Evolutionary conservation across 2,888 invertebrate species (phyloP).

Genomic region (Drosophila setosimentum): DNA sequence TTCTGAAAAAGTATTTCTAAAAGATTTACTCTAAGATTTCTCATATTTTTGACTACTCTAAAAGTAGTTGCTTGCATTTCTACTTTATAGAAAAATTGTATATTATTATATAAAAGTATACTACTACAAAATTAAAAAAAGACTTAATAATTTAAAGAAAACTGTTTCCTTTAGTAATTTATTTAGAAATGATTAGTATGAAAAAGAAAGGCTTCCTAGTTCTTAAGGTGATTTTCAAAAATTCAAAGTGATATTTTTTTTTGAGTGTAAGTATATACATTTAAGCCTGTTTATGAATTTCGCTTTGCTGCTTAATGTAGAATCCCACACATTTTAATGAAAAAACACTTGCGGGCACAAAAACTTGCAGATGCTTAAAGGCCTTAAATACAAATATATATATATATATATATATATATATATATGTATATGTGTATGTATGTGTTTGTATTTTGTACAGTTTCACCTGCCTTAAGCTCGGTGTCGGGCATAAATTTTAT

Average conservation of each 20-base stretch:
- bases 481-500: constrained; percentile 33
- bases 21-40: background rate
- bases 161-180: background rate
- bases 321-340: constrained; percentile 49
- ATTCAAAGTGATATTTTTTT: background rate
- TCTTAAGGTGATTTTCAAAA: background rate
- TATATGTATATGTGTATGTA: background rate
- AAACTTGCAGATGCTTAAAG: constrained; percentile 41
- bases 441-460: background rate
- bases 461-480: constrained; percentile 42
- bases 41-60: background rate
- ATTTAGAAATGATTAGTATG: background rate
- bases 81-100: background rate
- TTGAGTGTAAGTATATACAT: background rate
- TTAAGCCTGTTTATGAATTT: constrained; percentile 28
- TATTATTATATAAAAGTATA: background rate
- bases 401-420: constrained; percentile 4
- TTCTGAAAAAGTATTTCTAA: background rate
- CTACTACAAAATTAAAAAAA: background rate
- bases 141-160: background rate
- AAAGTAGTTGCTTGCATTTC: background rate
- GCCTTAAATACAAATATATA: constrained; percentile 8
- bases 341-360: constrained; percentile 55
- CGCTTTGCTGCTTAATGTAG: constrained; percentile 21
- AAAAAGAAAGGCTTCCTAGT: background rate